phyloP scores from a whole-genome alignment of 2,797 vertebrate genomes.

The Parambassis ranga region DNA sequence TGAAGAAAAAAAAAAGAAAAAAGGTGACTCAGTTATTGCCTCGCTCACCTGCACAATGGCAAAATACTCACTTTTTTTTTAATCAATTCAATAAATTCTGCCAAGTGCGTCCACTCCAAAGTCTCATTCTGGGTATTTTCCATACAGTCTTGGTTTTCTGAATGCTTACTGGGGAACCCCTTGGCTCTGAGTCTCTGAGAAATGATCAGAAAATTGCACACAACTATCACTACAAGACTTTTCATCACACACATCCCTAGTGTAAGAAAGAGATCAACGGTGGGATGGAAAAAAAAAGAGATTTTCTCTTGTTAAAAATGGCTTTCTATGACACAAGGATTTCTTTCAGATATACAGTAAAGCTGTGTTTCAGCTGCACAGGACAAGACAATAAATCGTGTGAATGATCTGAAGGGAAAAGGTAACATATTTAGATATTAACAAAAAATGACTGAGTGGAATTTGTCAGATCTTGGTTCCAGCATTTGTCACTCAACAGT shows the following conservation, averaged over 20 bases:
- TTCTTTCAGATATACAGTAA: conserved; percentile 15
- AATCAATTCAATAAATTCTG: neutral
- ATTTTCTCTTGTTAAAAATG: conserved; percentile 32
- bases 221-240: conserved; percentile 14
- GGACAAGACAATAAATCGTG: neutral
- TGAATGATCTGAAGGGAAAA: neutral
- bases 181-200: conserved; percentile 11
- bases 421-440: no score
- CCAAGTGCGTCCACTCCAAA: conserved; percentile 5
- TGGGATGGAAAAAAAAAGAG: conserved; percentile 1
- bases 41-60: neutral
- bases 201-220: conserved; percentile 26
- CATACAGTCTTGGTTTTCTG: neutral
- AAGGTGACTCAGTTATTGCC: neutral
- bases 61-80: neutral
- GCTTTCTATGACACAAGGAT: conserved; percentile 20
- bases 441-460: no score
- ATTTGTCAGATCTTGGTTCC: neutral
- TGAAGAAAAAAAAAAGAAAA: conserved; percentile 2
- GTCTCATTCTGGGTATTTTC: neutral
- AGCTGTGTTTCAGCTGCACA: neutral
- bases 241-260: conserved; percentile 25
- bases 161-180: neutral
- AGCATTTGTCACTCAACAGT: conserved; percentile 31
- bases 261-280: conserved; percentile 27